Evolutionary conservation across 2,888 invertebrate genomes (phyloP).

Genomic region (Mythimna albipuncta): DNA sequence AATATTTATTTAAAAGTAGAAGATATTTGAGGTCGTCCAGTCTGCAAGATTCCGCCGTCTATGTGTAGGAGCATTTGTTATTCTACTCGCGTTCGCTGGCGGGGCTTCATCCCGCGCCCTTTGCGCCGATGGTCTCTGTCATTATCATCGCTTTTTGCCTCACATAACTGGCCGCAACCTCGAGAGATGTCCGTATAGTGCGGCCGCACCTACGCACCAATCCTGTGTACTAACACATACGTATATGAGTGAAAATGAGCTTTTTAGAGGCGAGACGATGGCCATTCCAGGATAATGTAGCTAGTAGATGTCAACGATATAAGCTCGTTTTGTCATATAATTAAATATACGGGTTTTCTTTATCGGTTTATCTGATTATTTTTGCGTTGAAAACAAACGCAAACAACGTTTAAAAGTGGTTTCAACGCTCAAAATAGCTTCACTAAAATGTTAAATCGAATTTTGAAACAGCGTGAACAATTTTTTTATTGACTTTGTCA

Average conservation of each 20-base stretch:
- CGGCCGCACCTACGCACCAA: constrained; percentile 69
- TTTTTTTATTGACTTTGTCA: constrained; percentile 35
- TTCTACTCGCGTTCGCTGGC: constrained; percentile 81
- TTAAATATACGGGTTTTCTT: constrained; percentile 41
- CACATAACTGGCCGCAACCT: constrained; percentile 84
- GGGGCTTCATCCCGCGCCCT: constrained; percentile 84
- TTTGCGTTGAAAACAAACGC: neutral
- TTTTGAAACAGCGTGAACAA: neutral
- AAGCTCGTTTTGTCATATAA: constrained; percentile 24
- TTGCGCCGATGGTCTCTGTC: constrained; percentile 86
- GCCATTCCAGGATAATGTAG: constrained; percentile 43
- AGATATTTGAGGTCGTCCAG: constrained; percentile 49
- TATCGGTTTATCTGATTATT: neutral
- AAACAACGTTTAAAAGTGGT: neutral
- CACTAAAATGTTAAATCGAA: neutral
- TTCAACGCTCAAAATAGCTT: neutral
- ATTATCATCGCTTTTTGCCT: constrained; percentile 90
- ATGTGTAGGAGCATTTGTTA: constrained; percentile 75
- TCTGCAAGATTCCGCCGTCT: constrained; percentile 72
- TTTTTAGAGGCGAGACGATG: constrained; percentile 56
- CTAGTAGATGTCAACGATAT: constrained; percentile 35
- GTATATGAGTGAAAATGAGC: constrained; percentile 57
- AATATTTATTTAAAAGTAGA: constrained; percentile 38
- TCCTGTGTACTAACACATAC: constrained; percentile 69
- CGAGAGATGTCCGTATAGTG: constrained; percentile 75